Conservation (phyloP, 2,113 vertebrate genomes). For the Oceanodroma tethys region DNA sequence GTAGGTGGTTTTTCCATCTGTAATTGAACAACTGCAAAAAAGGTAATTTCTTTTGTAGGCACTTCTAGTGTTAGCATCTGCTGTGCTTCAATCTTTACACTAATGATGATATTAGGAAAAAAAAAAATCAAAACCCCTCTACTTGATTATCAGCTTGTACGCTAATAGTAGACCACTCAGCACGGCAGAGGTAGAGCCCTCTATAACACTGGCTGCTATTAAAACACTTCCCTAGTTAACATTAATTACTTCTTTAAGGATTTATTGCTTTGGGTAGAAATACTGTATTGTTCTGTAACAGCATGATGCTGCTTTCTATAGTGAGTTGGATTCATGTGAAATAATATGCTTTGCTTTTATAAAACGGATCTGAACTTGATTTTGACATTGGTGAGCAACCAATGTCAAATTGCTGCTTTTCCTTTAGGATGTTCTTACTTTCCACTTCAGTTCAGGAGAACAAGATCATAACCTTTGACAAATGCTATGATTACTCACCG, state of each 20-base stretch:
- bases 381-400: not conserved
- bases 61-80: not conserved
- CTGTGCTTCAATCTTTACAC: not conserved
- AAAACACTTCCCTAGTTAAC: not conserved
- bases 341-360: not conserved
- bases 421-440: not conserved
- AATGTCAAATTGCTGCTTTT: not conserved
- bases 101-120: not conserved
- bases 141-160: not conserved
- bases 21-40: not conserved
- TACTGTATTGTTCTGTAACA: not conserved
- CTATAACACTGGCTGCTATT: not conserved
- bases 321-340: not conserved
- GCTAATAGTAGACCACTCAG: not conserved
- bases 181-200: not conserved
- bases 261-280: not conserved
- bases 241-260: not conserved
- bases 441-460: not conserved
- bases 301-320: not conserved
- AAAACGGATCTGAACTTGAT: not conserved
- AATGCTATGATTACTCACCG: not conserved
- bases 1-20: constrained; percentile 46
- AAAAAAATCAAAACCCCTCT: not conserved
- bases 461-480: not conserved
- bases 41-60: not conserved